Base-by-base conservation (phyloP, 1,140 invertebrate genomes). In the Mactra quadrangularis region DNA sequence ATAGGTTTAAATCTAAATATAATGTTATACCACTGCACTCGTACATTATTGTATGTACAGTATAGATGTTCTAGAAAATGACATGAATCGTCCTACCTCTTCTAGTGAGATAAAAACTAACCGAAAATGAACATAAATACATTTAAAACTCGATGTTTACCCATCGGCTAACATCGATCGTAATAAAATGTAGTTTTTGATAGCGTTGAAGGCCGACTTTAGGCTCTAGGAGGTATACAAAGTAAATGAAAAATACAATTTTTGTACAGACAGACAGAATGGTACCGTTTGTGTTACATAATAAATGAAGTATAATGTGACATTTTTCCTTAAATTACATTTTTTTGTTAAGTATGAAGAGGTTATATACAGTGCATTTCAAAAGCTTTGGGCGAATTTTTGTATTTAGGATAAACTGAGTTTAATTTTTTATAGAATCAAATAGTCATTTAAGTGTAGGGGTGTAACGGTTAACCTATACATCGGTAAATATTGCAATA, bases 51-150 rank as follows among this genome's bases (percentile, higher is more conserved):
- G n/a, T n/a, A n/a, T n/a, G n/a, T n/a, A n/a, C 15, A 22, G 25
- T n/a, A 29, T 59, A n/a, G 25, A 55, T 74, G 71, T 74, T 74
- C 71, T 59, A 74, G 17, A 74, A 59, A 35, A 15, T 74, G 55
- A 74, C 71, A 74, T 33, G 17, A 15, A 25, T 6, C 71, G 71
- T 74, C 53, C 71, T 59, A 74, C 33, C 15, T 64, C 64, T 68
- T 66, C 29, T 57, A 25, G 29, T 9, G 15, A 68, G 64, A 66
- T 47, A 66, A 47, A 47, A 35, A 2, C 3, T 45, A 66, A 66
- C 25, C 41, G 17, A 2, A 64, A 50, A 68, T 31, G 62, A 50
- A 50, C 41, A 68, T 45, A 68, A 66, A 47, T 19, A 19, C 15
- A 41, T 31, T 45, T 45, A 47, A 68, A 19, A 50, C 19, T 41